These are phyloP conservation scores for Artibeus jamaicensis DNA, from an alignment of 2,797 vertebrate species.

Conservation along the genomic window DNA sequence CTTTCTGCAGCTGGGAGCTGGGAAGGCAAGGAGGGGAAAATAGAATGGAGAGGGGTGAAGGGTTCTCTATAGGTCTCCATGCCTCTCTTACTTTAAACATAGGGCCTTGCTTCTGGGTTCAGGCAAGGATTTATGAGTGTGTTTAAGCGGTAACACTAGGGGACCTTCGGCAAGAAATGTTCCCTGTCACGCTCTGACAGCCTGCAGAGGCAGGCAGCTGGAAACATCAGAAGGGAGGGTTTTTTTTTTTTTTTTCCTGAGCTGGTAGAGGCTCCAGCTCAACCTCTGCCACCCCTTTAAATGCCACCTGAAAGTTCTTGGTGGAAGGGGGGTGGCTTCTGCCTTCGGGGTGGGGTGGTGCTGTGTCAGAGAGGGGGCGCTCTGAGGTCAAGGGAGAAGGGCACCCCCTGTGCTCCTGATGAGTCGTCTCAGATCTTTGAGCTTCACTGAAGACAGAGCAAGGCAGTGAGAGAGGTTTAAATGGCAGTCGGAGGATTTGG, in stretches of 20 bases:
- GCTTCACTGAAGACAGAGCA: neutral
- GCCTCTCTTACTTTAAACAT: conserved; percentile 50
- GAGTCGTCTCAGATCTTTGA: neutral
- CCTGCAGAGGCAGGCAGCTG: neutral
- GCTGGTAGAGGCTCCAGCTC: neutral
- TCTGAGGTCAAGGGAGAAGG: neutral
- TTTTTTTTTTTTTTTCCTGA: conserved; percentile 46
- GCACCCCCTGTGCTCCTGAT: too few relatives aligned
- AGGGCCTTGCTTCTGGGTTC: conserved; percentile 44
- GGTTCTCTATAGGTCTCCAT: neutral
- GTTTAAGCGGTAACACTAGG: conserved; percentile 45
- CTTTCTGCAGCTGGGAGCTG: neutral
- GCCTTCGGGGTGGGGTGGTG: neutral
- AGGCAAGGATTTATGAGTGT: conserved; percentile 65
- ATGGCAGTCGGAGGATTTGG: neutral
- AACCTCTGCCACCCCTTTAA: neutral
- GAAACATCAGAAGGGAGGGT: conserved; percentile 14
- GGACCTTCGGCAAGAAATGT: conserved; percentile 46
- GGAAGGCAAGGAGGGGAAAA: neutral
- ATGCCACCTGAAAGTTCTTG: neutral
- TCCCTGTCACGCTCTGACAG: conserved; percentile 53
- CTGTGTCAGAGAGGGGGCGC: neutral
- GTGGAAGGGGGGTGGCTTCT: neutral
- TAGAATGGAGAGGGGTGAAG: neutral
- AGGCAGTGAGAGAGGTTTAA: neutral